These are phyloP conservation scores for Greenwoodochromis staneri DNA, from an alignment of 2,113 vertebrate genomes.

Conservation along the genomic window DNA sequence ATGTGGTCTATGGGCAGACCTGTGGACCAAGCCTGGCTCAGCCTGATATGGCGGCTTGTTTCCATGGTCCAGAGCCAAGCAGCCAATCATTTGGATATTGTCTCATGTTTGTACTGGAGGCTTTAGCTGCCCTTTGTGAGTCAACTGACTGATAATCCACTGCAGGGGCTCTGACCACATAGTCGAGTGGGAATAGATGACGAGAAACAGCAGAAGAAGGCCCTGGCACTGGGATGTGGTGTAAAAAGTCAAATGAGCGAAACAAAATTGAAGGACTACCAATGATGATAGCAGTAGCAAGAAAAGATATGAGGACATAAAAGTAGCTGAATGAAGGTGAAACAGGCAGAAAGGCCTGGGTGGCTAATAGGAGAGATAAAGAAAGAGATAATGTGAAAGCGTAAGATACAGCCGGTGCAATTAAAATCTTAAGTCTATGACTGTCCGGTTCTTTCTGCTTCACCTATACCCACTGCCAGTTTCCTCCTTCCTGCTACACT, in stretches of 20 bases:
- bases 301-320: background rate
- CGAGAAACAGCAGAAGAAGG: background rate
- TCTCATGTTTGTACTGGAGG: slow-evolving; percentile 58
- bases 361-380: background rate
- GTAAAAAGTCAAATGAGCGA: background rate
- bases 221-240: background rate
- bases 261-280: background rate
- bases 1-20: slow-evolving; percentile 29
- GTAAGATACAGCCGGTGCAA: slow-evolving; percentile 5
- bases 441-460: slow-evolving; percentile 16
- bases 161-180: slow-evolving; percentile 32
- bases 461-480: background rate
- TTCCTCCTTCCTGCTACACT: background rate
- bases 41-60: slow-evolving; percentile 42
- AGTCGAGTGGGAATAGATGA: background rate
- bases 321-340: background rate
- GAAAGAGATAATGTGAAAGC: background rate
- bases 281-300: background rate
- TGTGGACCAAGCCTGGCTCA: slow-evolving; percentile 37
- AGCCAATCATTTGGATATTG: slow-evolving; percentile 55
- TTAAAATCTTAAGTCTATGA: background rate
- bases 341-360: background rate
- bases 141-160: slow-evolving; percentile 65
- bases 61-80: slow-evolving; percentile 33
- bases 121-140: slow-evolving; percentile 53